Evolutionary conservation across 2,113 vertebrate species (phyloP).

Genomic region (Notarius lentiginosus): DNA sequence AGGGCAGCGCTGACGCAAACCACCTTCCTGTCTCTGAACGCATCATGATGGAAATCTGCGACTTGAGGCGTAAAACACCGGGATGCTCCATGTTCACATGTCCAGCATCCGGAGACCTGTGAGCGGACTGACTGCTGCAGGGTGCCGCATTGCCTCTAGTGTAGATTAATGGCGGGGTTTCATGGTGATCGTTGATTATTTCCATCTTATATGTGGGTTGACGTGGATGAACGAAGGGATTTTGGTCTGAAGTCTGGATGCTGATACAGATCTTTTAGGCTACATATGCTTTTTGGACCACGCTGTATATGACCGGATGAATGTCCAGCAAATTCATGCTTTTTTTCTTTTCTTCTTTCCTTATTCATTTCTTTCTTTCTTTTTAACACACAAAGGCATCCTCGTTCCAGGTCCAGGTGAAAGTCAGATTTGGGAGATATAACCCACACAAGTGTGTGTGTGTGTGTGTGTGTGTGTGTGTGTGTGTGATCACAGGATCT

Average conservation of each 20-base stretch:
- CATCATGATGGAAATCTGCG: slow-evolving; percentile 40
- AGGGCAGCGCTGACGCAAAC: slow-evolving; percentile 60
- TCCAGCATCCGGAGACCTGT: slow-evolving; percentile 61
- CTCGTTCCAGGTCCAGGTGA: slow-evolving; percentile 33
- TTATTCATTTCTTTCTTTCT: neutral
- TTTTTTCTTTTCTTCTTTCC: neutral
- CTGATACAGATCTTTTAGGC: neutral
- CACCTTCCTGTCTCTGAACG: slow-evolving; percentile 41
- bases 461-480: neutral
- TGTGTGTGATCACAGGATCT: slow-evolving; percentile 6
- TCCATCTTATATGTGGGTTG: slow-evolving; percentile 47
- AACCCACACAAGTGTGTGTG: neutral
- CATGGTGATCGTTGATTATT: slow-evolving; percentile 52
- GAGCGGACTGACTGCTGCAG: slow-evolving; percentile 78
- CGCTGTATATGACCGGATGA: slow-evolving; percentile 44
- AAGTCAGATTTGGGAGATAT: neutral
- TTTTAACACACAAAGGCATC: slow-evolving; percentile 1
- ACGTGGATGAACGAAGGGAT: slow-evolving; percentile 60
- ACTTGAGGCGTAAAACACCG: slow-evolving; percentile 29
- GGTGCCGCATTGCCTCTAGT: slow-evolving; percentile 82
- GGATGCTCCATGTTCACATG: slow-evolving; percentile 59
- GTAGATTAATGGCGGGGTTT: slow-evolving; percentile 57
- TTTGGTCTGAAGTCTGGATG: slow-evolving; percentile 30
- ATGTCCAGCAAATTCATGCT: slow-evolving; percentile 22
- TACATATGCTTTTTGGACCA: slow-evolving; percentile 8